phyloP scores from a whole-genome alignment of 2,797 vertebrate species.

The Eulemur rubriventer region DNA sequence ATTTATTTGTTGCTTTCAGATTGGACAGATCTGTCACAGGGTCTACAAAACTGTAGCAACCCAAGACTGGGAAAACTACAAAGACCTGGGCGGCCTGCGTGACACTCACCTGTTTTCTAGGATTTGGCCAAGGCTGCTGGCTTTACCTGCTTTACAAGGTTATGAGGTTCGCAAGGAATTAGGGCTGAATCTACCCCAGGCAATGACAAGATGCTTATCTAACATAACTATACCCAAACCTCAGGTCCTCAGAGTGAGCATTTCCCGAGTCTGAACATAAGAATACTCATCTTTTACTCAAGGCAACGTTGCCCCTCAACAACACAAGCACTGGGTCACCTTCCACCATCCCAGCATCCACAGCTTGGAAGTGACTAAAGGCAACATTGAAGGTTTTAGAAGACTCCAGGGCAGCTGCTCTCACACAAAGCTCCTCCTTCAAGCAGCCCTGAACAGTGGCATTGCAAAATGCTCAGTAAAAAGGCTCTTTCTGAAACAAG shows the following conservation, averaged over 20 bases:
- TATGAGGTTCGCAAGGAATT: neutral
- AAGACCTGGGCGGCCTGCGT: neutral
- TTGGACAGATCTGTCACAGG: neutral
- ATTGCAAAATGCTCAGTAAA: neutral
- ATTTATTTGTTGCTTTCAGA: neutral
- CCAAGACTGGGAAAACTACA: neutral
- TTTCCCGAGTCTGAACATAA: neutral
- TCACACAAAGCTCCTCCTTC: neutral
- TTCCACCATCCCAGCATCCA: neutral
- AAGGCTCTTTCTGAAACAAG: neutral
- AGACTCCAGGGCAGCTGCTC: neutral
- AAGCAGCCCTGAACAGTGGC: neutral
- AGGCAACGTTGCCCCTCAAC: neutral
- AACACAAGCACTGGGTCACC: rapidly evolving
- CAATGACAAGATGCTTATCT: neutral
- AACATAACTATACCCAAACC: neutral
- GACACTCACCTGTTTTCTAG: neutral
- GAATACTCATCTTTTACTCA: neutral
- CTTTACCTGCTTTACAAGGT: neutral
- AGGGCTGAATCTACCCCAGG: neutral
- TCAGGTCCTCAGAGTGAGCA: neutral
- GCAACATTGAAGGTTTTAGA: neutral
- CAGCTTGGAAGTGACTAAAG: neutral
- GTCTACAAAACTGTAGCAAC: neutral
- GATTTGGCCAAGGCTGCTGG: neutral